Evolutionary conservation across 1,140 invertebrate species (phyloP), one percentile per base, ranked within the genome.

Genomic region (Eupristina koningsbergeri): DNA sequence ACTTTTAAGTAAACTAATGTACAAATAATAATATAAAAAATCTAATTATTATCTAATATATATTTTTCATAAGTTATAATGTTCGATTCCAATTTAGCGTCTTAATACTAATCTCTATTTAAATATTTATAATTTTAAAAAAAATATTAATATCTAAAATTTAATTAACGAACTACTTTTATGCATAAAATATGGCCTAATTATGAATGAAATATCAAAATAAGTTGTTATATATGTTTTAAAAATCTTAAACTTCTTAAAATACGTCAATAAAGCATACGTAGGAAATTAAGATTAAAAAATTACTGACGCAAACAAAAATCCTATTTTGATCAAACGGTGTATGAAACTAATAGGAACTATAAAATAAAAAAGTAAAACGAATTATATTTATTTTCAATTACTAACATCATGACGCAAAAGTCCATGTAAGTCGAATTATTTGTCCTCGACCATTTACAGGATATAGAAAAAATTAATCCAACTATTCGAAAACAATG

Each of bases 381-480:
- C 26, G 13, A 8, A 41, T 71, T 41, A 41, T n/a, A 36, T 39
- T 41, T 8, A 17, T 71, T n/a, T n/a, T n/a, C n/a, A n/a, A n/a
- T n/a, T n/a, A n/a, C n/a, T 36, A 31, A n/a, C 67, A 41, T 71
- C 39, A 17, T 75, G 73, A 53, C 45, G 73, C 73, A 50, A 53
- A 75, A 63, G 58, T 58, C n/a, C 67, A 69, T 45, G 29, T n/a
- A 31, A 41, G 76, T 78, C 58, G 58, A 78, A 29, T 78, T 58
- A 79, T 79, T 9, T 19, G 77, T 79, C 77, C 77, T 67, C 77
- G 41, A 9, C 19, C 5, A 47, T 67, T n/a, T 69, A 0, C 63
- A 31, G 36, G 41, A 79, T 69, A n/a, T 31, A 79, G 61, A n/a
- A 79, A 67, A 9, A 67, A 11, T 3, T 29, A 17, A 71, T 71